Evolutionary conservation across 2,113 vertebrate species (phyloP), one percentile per base, ranked within the genome.

Genomic region (Saguinus imperator): DNA sequence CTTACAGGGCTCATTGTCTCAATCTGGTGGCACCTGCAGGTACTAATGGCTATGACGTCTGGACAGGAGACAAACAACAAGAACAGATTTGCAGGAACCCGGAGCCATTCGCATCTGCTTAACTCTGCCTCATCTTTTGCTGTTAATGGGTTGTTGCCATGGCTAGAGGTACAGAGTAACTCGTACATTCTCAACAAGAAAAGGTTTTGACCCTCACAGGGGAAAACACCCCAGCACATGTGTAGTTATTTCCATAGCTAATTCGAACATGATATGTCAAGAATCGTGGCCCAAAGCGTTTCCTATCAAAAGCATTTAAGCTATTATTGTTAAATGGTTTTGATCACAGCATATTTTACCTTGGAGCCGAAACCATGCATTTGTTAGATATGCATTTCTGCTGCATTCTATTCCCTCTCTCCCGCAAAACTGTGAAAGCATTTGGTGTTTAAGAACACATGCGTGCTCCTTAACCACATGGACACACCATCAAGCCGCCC

Each of bases 141-240:
- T 64, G 5, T 23, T 40, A 18, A 1, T 6, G 20, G 16, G 17
- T 45, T 68, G 70, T 68, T 17, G 21, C 84, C 10, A 2, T 6
- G 50, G 10, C 83, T 68, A 35, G 29, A 40, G 45, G 66, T 5
- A 7, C 4, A 23, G 27, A 68, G 58, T 50, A 27, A 10, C 7
- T 2, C 3, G 1, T 1, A 4, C 0, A 8, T 45, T 32, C 68
- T 5, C 0, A 13, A 32, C n/a, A 55, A 35, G 58, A 77, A 86
- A 77, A 17, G 58, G n/a, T 57, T n/a, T 12, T 4, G 37, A 13
- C 40, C 16, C 35, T 55, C n/a, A 0, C 1, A n/a, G 72, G 43
- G 45, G 73, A 32, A 82, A 72, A 73, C 18, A 23, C 17, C 45
- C 50, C 48, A 17, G 50, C 0, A 35, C 20, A 2, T 4, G 43